A percentile compares a stretch with the other conserved stretches of the same genome.
Evolutionary conservation across 2,888 invertebrate species (phyloP).

Genomic region (Frankliniella fusca): DNA sequence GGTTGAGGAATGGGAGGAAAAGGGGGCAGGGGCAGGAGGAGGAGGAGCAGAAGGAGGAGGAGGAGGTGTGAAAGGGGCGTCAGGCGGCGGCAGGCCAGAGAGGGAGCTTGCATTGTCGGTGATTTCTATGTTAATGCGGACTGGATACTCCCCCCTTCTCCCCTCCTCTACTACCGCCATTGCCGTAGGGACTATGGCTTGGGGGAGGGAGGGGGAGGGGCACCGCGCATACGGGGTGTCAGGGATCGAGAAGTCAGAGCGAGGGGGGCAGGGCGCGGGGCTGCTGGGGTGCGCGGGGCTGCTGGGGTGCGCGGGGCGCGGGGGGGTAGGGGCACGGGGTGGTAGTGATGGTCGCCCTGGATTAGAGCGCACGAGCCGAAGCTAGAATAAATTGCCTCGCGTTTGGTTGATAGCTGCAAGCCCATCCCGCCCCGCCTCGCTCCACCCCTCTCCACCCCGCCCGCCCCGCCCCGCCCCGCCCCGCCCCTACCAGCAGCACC

Average conservation of each 20-base stretch:
- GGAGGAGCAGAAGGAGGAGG: not conserved
- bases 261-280: not conserved
- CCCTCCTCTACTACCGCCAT: not conserved
- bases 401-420: conserved; percentile 18
- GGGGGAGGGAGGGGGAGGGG: not conserved
- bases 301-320: not conserved
- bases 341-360: conserved; percentile 11
- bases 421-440: not conserved
- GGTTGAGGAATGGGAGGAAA: not conserved
- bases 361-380: conserved; percentile 19
- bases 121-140: conserved; percentile 21
- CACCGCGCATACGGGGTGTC: conserved; percentile 11
- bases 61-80: not conserved
- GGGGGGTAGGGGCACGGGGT: not conserved
- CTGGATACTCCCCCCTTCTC: not conserved
- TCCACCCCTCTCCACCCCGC: not conserved
- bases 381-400: conserved; percentile 11
- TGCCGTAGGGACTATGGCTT: no score
- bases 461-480: not conserved
- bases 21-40: not conserved
- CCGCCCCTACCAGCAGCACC: no score
- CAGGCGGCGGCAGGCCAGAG: not conserved
- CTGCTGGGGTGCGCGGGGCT: not conserved
- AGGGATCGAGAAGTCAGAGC: not conserved
- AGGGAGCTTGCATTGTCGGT: conserved; percentile 9